A percentile compares a stretch with the other conserved stretches of the same genome.
These are phyloP conservation scores for Tachysurus fulvidraco DNA, from an alignment of 2,113 vertebrate genomes.

Conservation along the genomic window DNA sequence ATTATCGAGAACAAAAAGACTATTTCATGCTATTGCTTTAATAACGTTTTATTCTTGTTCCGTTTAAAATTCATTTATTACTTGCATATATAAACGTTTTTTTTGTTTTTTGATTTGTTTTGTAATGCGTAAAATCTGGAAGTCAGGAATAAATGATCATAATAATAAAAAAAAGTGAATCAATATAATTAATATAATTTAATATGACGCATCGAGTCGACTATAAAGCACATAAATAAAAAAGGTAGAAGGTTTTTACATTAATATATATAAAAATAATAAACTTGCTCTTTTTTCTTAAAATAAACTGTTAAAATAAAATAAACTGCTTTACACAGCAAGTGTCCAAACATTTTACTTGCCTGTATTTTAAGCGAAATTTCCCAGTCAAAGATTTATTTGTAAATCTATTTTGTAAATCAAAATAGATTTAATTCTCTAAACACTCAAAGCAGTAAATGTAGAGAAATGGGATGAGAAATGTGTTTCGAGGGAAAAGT, in stretches of 20 bases:
- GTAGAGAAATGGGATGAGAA: neutral
- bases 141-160: no score
- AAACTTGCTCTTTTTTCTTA: neutral
- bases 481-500: no score
- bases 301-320: neutral
- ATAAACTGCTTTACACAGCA: neutral
- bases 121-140: no score
- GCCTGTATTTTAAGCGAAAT: neutral
- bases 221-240: neutral
- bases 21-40: neutral
- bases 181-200: neutral
- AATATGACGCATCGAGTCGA: neutral
- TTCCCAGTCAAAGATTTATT: neutral
- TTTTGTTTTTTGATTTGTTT: no score
- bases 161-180: neutral
- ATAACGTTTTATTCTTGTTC: neutral
- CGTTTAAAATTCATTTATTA: neutral
- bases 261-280: neutral
- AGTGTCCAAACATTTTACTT: neutral
- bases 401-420: no score
- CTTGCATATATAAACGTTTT: neutral
- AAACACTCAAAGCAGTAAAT: neutral
- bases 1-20: neutral
- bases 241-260: neutral
- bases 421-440: neutral